These are phyloP conservation scores for Falco punctatus DNA, from an alignment of 2,113 vertebrate species.

Conservation along the genomic window DNA sequence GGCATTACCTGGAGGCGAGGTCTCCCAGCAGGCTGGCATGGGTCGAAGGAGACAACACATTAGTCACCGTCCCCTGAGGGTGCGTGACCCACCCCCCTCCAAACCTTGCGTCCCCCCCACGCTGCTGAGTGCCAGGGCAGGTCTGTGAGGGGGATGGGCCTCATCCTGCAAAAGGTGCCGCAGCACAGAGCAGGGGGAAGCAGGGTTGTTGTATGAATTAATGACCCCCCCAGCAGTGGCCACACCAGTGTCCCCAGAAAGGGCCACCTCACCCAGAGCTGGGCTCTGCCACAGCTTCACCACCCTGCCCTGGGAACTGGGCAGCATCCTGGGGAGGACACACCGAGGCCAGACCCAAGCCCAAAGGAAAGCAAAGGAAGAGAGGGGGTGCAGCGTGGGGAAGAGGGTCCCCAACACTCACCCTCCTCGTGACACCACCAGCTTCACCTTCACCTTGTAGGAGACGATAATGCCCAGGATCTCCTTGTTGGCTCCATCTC, in stretches of 20 bases:
- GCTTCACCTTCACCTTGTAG: conserved; percentile 98
- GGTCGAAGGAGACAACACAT: conserved; percentile 70
- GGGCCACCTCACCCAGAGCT: background rate
- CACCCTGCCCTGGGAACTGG: background rate
- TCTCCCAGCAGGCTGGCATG: conserved; percentile 86
- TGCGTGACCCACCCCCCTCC: background rate
- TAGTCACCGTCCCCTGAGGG: conserved; percentile 14
- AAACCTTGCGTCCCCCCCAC: background rate
- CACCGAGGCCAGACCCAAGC: background rate
- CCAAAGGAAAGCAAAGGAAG: background rate
- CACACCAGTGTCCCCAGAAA: background rate
- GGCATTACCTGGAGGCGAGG: conserved; percentile 90
- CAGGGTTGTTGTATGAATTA: background rate
- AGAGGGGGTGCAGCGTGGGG: background rate
- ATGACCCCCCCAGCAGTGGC: too few relatives aligned
- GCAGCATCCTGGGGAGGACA: background rate
- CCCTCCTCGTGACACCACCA: conserved; percentile 96
- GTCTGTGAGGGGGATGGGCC: background rate
- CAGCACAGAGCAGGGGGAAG: background rate
- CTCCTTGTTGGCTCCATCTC: conserved; percentile 93
- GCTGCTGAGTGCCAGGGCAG: background rate
- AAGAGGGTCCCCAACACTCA: conserved; percentile 68
- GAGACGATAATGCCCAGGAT: conserved; percentile 96
- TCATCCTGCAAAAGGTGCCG: background rate
- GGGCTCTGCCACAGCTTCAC: background rate